Percentiles rank a stretch among this genome's conserved stretches.
phyloP scores from a whole-genome alignment of 2,113 vertebrate genomes.

The Zosterops borbonicus region DNA sequence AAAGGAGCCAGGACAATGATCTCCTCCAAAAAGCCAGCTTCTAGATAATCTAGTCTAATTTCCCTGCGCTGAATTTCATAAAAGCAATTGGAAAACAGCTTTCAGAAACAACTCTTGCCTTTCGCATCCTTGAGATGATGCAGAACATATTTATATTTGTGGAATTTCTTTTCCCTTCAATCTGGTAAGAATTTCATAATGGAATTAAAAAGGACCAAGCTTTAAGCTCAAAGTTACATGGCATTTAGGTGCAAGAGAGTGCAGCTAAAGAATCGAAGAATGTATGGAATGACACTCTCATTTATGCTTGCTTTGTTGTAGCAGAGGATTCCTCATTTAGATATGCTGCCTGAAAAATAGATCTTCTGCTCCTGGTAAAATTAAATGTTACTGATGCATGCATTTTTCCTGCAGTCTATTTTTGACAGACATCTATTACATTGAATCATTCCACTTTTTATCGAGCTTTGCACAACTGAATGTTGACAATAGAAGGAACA shows the following conservation, averaged over 20 bases:
- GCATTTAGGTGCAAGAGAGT: neutral
- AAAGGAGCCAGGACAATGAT: neutral
- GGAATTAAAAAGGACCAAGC: neutral
- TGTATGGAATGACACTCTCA: neutral
- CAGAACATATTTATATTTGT: neutral
- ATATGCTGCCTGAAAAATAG: constrained; percentile 24
- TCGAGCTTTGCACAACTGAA: neutral
- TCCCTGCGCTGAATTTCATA: neutral
- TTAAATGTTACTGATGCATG: constrained; percentile 37
- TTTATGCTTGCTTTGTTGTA: neutral
- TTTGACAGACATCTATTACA: constrained; percentile 35
- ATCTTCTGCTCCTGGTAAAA: constrained; percentile 24
- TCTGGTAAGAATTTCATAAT: neutral
- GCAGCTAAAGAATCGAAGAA: neutral
- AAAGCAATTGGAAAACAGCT: neutral
- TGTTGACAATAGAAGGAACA: neutral
- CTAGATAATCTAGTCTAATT: neutral
- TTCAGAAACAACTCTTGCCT: neutral
- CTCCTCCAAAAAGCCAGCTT: neutral
- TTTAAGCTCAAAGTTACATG: neutral
- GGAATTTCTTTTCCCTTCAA: neutral
- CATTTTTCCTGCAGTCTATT: constrained; percentile 44
- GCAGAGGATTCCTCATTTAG: constrained; percentile 14
- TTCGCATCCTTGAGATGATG: neutral
- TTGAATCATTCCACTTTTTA: neutral